Evolutionary conservation across 2,797 vertebrate species (phyloP).

Genomic region (Propithecus deckenii): DNA sequence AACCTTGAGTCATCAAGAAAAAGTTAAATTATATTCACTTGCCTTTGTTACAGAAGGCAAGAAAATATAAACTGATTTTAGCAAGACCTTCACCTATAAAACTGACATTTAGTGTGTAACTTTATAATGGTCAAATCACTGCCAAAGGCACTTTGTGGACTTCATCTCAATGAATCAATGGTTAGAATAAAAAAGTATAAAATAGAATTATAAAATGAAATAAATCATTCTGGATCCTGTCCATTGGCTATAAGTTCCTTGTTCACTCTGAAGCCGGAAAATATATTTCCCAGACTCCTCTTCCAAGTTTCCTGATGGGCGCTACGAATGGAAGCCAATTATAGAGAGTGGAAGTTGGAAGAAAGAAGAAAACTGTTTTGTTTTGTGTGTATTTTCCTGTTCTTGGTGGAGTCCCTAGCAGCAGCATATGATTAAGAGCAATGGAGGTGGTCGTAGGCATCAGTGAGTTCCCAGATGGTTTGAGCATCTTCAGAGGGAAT

Average conservation of each 20-base stretch:
- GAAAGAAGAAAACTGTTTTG: background rate
- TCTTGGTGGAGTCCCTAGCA: background rate
- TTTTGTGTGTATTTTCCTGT: background rate
- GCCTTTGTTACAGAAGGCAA: conserved; percentile 50
- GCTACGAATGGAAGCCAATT: background rate
- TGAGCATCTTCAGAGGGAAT: background rate
- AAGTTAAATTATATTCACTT: conserved; percentile 34
- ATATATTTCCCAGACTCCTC: background rate
- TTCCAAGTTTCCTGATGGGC: background rate
- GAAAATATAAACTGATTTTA: conserved; percentile 48
- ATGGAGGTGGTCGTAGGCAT: background rate
- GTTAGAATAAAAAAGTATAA: background rate
- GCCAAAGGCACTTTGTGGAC: conserved; percentile 27
- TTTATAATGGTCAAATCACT: conserved; percentile 17
- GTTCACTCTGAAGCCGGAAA: background rate
- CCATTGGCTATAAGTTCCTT: background rate
- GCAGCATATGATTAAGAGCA: background rate
- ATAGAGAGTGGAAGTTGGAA: background rate
- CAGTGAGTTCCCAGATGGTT: background rate
- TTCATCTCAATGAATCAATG: conserved; percentile 58
- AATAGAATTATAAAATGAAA: background rate
- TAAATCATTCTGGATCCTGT: background rate
- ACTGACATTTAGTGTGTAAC: conserved; percentile 50
- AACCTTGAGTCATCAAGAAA: conserved; percentile 31
- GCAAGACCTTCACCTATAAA: conserved; percentile 39